Conservation (phyloP, 2,888 invertebrate species). For the Harpalus rubripes region DNA sequence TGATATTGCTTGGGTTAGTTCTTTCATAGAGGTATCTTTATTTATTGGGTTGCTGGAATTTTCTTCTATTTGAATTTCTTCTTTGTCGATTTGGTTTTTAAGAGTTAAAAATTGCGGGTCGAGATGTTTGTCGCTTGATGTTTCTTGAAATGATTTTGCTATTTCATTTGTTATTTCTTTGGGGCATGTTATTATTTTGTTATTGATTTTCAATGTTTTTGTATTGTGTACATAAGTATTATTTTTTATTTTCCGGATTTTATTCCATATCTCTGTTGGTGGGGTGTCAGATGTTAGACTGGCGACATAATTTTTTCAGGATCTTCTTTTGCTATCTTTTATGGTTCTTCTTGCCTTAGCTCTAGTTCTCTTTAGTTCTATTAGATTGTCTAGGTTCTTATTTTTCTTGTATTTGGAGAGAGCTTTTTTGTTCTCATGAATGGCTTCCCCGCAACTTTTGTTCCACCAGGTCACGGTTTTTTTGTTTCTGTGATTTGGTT, state of each 20-base stretch:
- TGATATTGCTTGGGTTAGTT: background rate
- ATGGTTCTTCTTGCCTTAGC: no score
- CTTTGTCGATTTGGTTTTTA: conserved; percentile 7
- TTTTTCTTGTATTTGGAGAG: no score
- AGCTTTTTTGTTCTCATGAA: no score
- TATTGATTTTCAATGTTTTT: conserved; percentile 5
- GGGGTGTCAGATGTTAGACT: no score
- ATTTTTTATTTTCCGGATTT: no score
- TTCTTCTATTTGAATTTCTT: conserved; percentile 20
- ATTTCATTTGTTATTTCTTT: conserved; percentile 28
- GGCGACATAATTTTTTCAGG: no score
- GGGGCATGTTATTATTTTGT: conserved; percentile 8
- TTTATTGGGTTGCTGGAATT: conserved; percentile 10
- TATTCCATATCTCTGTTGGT: no score
- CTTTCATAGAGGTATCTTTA: background rate
- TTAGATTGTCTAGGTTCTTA: no score
- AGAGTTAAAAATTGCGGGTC: conserved; percentile 12
- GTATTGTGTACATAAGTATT: background rate
- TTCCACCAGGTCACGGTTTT: no score
- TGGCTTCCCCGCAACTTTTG: no score
- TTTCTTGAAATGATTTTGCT: conserved; percentile 8
- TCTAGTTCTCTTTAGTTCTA: no score
- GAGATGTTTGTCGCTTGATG: conserved; percentile 7
- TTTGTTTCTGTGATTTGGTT: background rate
- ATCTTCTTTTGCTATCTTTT: no score